phyloP scores from a whole-genome alignment of 2,888 invertebrate genomes.

The Caenorhabditis sp. region DNA sequence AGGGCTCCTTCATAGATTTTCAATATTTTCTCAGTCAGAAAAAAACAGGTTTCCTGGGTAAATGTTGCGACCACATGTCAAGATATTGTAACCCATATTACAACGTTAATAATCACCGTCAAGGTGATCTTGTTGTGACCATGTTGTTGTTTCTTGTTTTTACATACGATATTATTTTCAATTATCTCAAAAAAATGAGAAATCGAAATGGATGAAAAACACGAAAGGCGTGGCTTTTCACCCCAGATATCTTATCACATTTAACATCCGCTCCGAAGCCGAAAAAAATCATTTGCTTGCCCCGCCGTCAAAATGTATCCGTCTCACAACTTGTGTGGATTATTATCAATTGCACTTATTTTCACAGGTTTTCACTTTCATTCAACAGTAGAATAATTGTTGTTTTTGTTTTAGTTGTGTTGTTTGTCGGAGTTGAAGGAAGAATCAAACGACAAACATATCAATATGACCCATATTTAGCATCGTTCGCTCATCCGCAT shows the following conservation, averaged over 20 bases:
- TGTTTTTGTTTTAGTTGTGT: not conserved
- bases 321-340: not conserved
- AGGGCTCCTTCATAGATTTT: no score
- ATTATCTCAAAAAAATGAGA: not conserved
- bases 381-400: not conserved
- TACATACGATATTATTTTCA: no score
- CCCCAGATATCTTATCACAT: conserved; percentile 12
- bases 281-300: not conserved
- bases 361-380: not conserved
- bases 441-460: conserved; percentile 53
- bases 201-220: conserved; percentile 8
- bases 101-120: conserved; percentile 1
- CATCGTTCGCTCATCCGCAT: conserved; percentile 52
- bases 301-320: not conserved
- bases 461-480: conserved; percentile 50
- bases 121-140: conserved; percentile 26
- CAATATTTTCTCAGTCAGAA: no score
- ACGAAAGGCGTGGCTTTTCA: conserved; percentile 41
- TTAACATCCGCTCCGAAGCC: not conserved
- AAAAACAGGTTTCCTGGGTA: no score
- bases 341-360: not conserved
- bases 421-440: not conserved
- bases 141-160: not conserved
- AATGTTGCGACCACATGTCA: no score
- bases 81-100: not conserved